Percentiles rank a stretch among this genome's conserved stretches.
These are phyloP conservation scores for Cynopterus brachyotis DNA, from an alignment of 2,113 vertebrate genomes.

Conservation along the genomic window DNA sequence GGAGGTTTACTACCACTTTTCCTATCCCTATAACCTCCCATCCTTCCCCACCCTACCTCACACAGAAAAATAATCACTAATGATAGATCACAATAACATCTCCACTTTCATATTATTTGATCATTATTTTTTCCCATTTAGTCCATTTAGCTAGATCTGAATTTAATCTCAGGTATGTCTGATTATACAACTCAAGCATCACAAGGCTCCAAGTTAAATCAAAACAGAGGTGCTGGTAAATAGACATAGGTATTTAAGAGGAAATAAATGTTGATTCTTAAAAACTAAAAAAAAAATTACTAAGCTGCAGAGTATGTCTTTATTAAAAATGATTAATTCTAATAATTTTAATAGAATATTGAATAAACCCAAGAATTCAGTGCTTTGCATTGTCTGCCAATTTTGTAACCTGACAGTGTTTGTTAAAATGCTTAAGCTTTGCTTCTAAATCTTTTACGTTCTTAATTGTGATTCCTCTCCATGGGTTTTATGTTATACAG, in stretches of 20 bases:
- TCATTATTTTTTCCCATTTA: neutral
- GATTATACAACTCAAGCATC: neutral
- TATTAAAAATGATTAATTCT: neutral
- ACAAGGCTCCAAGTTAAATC: neutral
- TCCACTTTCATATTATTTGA: neutral
- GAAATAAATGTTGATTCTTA: neutral
- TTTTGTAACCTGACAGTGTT: neutral
- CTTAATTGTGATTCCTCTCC: constrained; percentile 49
- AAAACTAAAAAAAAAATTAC: neutral
- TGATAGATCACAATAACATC: neutral
- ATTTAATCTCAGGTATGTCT: neutral
- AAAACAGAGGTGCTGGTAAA: neutral
- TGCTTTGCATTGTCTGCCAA: neutral
- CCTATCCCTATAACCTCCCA: neutral
- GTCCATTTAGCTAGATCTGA: neutral
- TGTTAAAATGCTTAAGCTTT: constrained; percentile 13
- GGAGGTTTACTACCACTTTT: too few relatives aligned
- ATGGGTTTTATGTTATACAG: constrained; percentile 40
- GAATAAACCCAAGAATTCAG: neutral
- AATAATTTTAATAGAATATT: neutral
- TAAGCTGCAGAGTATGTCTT: neutral
- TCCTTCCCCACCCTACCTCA: rapidly evolving
- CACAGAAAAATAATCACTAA: neutral
- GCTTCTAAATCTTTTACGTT: constrained; percentile 20
- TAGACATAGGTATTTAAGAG: neutral